Percentiles rank a stretch among this genome's conserved stretches.
These are phyloP conservation scores for Xylophagus ater DNA, from an alignment of 2,888 invertebrate species.

Conservation along the genomic window DNA sequence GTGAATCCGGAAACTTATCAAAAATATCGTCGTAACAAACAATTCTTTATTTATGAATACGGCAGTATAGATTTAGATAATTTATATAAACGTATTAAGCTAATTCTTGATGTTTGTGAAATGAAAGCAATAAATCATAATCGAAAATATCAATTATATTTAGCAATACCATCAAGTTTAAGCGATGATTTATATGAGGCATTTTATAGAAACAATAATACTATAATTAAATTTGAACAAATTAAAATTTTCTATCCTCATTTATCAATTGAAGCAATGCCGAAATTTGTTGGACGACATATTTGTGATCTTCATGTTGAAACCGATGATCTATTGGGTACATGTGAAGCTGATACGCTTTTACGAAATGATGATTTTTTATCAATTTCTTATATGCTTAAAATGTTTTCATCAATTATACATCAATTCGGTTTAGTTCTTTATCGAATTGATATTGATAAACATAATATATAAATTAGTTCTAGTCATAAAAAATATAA, in stretches of 20 bases:
- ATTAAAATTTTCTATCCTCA: constrained; percentile 61
- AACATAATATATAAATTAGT: too few relatives aligned
- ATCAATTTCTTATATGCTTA: constrained; percentile 25
- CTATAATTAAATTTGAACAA: constrained; percentile 42
- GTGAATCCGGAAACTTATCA: constrained; percentile 46
- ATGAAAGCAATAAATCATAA: constrained; percentile 40
- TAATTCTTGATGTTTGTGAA: constrained; percentile 48
- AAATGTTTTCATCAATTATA: constrained; percentile 36
- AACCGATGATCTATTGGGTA: constrained; percentile 28
- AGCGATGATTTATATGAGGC: constrained; percentile 45
- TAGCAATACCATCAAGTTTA: constrained; percentile 60
- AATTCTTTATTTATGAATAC: constrained; percentile 60
- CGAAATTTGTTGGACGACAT: constrained; percentile 43
- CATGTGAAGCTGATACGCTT: constrained; percentile 22
- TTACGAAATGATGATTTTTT: constrained; percentile 18
- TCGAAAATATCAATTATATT: constrained; percentile 52
- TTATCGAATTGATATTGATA: constrained; percentile 37
- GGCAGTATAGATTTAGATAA: constrained; percentile 50
- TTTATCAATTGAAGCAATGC: constrained; percentile 62
- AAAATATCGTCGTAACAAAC: constrained; percentile 51
- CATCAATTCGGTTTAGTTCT: constrained; percentile 44
- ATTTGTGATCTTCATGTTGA: constrained; percentile 33
- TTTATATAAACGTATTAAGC: constrained; percentile 46
- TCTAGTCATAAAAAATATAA: too few relatives aligned
- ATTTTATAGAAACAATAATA: constrained; percentile 34